Evolutionary conservation across 2,113 vertebrate species (phyloP).

Genomic region (Nerophis lumbriciformis): DNA sequence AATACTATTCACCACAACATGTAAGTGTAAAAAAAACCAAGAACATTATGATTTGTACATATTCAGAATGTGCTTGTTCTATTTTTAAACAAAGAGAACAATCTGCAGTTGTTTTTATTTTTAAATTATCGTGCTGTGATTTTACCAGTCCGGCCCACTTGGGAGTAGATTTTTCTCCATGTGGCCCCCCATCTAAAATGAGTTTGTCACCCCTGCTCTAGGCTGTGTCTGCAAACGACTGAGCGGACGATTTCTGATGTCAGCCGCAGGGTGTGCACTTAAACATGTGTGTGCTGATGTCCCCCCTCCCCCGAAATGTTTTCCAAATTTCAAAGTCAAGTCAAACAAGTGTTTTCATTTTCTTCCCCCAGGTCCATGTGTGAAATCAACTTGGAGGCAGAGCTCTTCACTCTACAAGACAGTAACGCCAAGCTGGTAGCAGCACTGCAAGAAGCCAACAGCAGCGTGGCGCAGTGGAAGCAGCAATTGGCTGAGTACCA

Average conservation of each 20-base stretch:
- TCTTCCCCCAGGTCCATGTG: slow-evolving; percentile 78
- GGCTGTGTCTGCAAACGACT: background rate
- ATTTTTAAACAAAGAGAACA: too few relatives aligned
- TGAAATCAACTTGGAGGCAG: slow-evolving; percentile 87
- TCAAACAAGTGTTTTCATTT: background rate
- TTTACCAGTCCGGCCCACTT: too few relatives aligned
- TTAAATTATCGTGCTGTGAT: too few relatives aligned
- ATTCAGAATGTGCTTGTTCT: too few relatives aligned
- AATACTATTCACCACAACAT: too few relatives aligned
- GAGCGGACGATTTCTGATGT: background rate
- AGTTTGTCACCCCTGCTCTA: too few relatives aligned
- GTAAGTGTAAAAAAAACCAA: too few relatives aligned
- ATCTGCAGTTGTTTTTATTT: too few relatives aligned
- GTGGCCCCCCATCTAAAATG: too few relatives aligned
- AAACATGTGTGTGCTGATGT: too few relatives aligned
- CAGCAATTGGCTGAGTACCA: slow-evolving; percentile 87
- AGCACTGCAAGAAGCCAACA: slow-evolving; percentile 86
- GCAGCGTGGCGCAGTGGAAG: slow-evolving; percentile 89
- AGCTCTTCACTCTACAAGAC: slow-evolving; percentile 92
- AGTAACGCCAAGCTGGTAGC: slow-evolving; percentile 86
- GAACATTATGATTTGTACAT: too few relatives aligned
- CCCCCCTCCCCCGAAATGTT: background rate
- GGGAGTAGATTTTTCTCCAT: too few relatives aligned
- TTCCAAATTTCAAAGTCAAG: background rate
- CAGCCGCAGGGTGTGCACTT: background rate